These are phyloP conservation scores for Hylaeus anthracinus DNA, from an alignment of 1,140 invertebrate species.

Conservation along the genomic window DNA sequence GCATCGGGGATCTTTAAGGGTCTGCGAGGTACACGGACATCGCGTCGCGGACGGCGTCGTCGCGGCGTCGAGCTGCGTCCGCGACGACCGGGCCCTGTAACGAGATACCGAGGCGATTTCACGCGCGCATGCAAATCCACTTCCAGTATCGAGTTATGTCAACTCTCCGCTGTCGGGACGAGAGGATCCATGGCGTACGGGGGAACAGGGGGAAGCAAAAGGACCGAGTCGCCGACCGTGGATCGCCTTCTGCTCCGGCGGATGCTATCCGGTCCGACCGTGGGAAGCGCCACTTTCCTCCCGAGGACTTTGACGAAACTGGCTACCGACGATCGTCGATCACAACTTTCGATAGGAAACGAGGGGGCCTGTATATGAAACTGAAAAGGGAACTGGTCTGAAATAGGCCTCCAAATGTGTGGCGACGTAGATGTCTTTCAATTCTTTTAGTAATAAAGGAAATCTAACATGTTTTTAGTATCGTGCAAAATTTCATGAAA, in stretches of 20 bases:
- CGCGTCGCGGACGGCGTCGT: constrained; percentile 15
- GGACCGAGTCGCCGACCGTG: constrained; percentile 27
- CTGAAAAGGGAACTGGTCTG: no score
- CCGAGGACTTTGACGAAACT: not conserved
- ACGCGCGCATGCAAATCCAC: constrained; percentile 59
- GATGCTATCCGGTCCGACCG: constrained; percentile 43
- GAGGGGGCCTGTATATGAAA: no score
- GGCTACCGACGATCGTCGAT: no score
- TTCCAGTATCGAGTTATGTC: constrained; percentile 53
- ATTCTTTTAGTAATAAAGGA: no score
- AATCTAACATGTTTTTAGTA: no score
- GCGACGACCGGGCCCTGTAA: constrained; percentile 51
- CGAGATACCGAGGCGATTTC: constrained; percentile 60
- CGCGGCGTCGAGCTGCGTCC: constrained; percentile 2
- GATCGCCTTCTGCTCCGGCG: constrained; percentile 38
- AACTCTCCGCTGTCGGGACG: constrained; percentile 18
- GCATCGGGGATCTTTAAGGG: constrained; percentile 58
- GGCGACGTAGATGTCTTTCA: no score
- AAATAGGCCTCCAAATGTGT: no score
- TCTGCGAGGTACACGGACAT: no score
- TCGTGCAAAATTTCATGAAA: no score
- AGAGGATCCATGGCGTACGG: constrained; percentile 30
- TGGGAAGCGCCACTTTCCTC: constrained; percentile 62
- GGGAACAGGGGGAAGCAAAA: constrained; percentile 15
- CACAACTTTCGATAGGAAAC: no score